Conservation (phyloP, 2,888 invertebrate species). For the Ptilodon capucinus region DNA sequence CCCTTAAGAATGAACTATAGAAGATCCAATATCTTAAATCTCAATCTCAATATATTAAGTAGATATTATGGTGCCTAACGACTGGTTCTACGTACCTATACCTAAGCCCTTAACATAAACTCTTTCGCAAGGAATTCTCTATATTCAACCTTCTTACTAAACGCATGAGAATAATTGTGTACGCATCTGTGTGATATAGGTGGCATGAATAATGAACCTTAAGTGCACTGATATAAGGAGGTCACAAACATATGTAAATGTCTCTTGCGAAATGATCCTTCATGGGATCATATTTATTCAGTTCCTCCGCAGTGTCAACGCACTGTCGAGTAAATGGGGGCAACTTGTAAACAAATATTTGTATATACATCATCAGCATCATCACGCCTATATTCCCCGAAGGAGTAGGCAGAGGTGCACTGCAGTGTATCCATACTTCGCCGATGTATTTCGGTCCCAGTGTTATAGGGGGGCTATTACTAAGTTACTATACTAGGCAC, state of each 20-base stretch:
- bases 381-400: too few species aligned
- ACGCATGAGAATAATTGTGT: constrained; percentile 41
- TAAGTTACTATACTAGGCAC: too few species aligned
- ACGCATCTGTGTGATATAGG: constrained; percentile 7
- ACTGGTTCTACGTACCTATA: too few species aligned
- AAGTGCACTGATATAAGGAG: constrained; percentile 28
- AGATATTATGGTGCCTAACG: too few species aligned
- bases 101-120: neutral
- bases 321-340: constrained; percentile 14
- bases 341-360: constrained; percentile 5
- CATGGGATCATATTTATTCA: constrained; percentile 40
- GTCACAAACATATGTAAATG: constrained; percentile 45
- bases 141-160: constrained; percentile 40
- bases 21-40: too few species aligned
- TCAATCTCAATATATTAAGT: too few species aligned
- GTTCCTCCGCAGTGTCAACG: constrained; percentile 21
- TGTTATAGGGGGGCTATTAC: too few species aligned
- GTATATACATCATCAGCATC: neutral
- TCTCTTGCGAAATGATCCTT: constrained; percentile 47
- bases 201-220: constrained; percentile 9
- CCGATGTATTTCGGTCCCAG: too few species aligned
- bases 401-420: too few species aligned
- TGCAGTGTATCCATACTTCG: too few species aligned
- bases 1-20: too few species aligned
- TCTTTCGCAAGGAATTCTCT: constrained; percentile 36